phyloP scores from a whole-genome alignment of 2,888 invertebrate genomes.

The Polydrusus cervinus region DNA sequence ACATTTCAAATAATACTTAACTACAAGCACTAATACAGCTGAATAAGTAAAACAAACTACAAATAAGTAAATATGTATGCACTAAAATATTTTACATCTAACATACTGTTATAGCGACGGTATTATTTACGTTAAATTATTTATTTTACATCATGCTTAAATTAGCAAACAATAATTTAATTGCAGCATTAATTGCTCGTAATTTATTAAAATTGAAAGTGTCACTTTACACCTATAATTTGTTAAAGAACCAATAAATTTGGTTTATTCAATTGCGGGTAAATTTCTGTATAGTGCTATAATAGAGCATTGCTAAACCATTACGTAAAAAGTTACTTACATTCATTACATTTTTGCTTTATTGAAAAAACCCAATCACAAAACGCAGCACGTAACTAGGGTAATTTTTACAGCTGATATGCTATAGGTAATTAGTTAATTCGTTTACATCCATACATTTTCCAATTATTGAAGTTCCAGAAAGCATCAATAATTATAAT shows the following conservation, averaged over 20 bases:
- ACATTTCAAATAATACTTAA: slow-evolving; percentile 18
- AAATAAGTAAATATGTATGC: slow-evolving; percentile 14
- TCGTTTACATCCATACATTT: too few relatives aligned
- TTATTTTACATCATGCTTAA: slow-evolving; percentile 44
- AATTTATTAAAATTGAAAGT: slow-evolving; percentile 37
- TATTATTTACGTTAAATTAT: slow-evolving; percentile 44
- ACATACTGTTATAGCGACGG: slow-evolving; percentile 1
- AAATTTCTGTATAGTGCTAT: not conserved
- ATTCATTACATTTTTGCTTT: too few relatives aligned
- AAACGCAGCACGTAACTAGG: too few relatives aligned
- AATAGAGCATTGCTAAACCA: too few relatives aligned
- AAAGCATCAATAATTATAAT: too few relatives aligned
- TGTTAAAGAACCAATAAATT: slow-evolving; percentile 31
- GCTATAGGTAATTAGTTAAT: too few relatives aligned
- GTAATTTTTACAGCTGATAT: too few relatives aligned
- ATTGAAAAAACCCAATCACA: too few relatives aligned
- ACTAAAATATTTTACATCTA: slow-evolving; percentile 28
- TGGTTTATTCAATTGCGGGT: slow-evolving; percentile 19
- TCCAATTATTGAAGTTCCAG: too few relatives aligned
- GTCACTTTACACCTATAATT: slow-evolving; percentile 46
- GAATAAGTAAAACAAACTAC: slow-evolving; percentile 23
- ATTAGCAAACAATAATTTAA: slow-evolving; percentile 48
- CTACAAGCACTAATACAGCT: slow-evolving; percentile 14
- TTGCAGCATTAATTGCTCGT: slow-evolving; percentile 43
- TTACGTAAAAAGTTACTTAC: too few relatives aligned